phyloP scores from a whole-genome alignment of 2,113 vertebrate species.

The Antennarius striatus region DNA sequence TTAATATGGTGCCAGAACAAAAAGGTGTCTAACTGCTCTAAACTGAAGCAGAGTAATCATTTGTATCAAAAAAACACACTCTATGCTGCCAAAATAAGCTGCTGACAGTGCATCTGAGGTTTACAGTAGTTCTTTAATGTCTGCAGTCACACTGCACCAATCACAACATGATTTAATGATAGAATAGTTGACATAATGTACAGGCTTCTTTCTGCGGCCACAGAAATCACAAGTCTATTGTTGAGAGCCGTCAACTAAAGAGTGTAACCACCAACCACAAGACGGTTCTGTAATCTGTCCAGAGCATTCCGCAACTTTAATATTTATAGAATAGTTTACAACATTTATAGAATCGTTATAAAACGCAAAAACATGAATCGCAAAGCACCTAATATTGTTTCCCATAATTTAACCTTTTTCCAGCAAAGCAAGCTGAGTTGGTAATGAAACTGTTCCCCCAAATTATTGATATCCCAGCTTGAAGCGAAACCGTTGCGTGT shows the following conservation, averaged over 20 bases:
- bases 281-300: neutral
- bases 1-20: constrained; percentile 24
- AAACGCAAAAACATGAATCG: neutral
- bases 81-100: constrained; percentile 36
- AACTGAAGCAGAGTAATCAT: constrained; percentile 19
- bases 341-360: neutral
- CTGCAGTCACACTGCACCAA: constrained; percentile 40
- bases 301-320: neutral
- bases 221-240: neutral
- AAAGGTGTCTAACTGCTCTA: neutral
- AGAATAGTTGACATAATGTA: neutral
- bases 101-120: constrained; percentile 60
- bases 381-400: too few species aligned
- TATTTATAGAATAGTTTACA: neutral
- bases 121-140: constrained; percentile 12
- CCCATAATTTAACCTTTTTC: too few species aligned
- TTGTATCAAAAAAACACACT: constrained; percentile 43
- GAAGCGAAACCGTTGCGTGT: constrained; percentile 9
- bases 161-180: neutral
- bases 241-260: neutral
- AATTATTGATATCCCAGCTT: constrained; percentile 19
- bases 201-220: neutral
- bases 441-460: neutral
- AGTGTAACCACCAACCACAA: neutral
- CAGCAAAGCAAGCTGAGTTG: too few species aligned